Evolutionary conservation across 2,113 vertebrate genomes (phyloP), one percentile per base, ranked within the genome.

Genomic region (Chroicocephalus ridibundus): DNA sequence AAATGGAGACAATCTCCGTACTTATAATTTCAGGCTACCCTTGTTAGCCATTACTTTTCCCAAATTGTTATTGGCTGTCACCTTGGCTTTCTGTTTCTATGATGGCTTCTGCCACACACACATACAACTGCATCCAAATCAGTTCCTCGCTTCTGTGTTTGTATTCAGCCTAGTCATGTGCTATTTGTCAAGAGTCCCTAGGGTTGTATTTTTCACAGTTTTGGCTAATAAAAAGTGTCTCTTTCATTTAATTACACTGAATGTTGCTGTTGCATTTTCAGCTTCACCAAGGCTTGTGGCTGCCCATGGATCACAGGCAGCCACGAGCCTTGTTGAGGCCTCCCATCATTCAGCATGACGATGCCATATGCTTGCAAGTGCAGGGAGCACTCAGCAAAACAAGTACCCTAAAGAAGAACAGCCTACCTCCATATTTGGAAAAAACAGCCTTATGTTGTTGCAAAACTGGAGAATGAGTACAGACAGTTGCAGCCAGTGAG

Each of bases 371-470:
- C 38, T 58, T 36, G 26, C 29, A 57, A 74, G 36, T 8, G 17
- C 36, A 36, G 61, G 42, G 18, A 58, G 34, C 38, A 13, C 25
- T 36, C 44, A 11, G 8, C 9, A 61, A 36, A 83, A 17, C 31
- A 62, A 74, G 20, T 7, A 27, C 17, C 25, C 18, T 17, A 9
- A 71, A 60, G 21, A 25, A 42, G 60, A 47, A 66, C 42, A 60
- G 18, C 38, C 15, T 49, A 19, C 46, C 34, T 65, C 31, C 3
- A 0, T 22, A 25, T 22, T 17, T 19, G n/a, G 55, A n/a, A 69
- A 75, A 81, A 34, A 16, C 57, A 65, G 26, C 0, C 0, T 27
- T 42, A 19, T 13, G 19, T 29, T 54, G 6, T 38, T 42, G 36
- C 27, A 68, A 8, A 80, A 46, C 36, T 19, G 32, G 22, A 57